phyloP scores from a whole-genome alignment of 2,113 vertebrate genomes.

The Herpailurus yagouaroundi region DNA sequence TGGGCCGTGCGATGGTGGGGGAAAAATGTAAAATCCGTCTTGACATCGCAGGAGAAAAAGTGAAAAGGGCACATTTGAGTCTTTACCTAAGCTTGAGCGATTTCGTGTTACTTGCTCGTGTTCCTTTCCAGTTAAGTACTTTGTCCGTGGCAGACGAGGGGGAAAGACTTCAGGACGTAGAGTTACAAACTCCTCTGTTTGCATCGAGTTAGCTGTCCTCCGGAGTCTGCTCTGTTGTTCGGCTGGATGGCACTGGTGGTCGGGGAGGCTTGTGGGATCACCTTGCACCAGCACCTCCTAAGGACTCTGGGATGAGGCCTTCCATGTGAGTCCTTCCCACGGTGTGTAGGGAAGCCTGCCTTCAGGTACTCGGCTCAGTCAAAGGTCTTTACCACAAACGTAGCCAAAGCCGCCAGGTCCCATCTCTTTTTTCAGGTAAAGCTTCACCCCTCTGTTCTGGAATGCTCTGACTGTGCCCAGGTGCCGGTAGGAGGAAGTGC shows the following conservation, averaged over 20 bases:
- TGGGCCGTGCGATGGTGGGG: background rate
- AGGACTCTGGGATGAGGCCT: background rate
- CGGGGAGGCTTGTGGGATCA: background rate
- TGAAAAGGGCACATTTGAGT: background rate
- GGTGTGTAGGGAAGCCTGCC: background rate
- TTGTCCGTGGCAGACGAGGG: background rate
- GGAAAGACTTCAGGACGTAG: background rate
- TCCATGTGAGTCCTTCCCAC: background rate
- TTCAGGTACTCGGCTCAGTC: background rate
- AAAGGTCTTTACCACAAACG: background rate
- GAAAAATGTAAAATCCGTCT: background rate
- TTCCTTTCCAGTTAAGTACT: background rate
- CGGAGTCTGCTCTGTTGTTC: fast-evolving
- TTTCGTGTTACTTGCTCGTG: background rate
- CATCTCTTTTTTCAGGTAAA: background rate
- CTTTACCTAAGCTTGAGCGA: background rate
- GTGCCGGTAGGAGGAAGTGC: background rate
- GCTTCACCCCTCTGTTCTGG: background rate
- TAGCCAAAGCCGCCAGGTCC: background rate
- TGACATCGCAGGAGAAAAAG: background rate
- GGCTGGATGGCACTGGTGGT: background rate
- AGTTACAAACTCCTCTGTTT: background rate
- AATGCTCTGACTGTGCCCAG: background rate
- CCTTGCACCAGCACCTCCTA: background rate
- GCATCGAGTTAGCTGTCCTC: background rate